A percentile compares a stretch with the other conserved stretches of the same genome.
These are phyloP conservation scores for Tortrix viridana DNA, from an alignment of 2,888 invertebrate genomes.

Conservation along the genomic window DNA sequence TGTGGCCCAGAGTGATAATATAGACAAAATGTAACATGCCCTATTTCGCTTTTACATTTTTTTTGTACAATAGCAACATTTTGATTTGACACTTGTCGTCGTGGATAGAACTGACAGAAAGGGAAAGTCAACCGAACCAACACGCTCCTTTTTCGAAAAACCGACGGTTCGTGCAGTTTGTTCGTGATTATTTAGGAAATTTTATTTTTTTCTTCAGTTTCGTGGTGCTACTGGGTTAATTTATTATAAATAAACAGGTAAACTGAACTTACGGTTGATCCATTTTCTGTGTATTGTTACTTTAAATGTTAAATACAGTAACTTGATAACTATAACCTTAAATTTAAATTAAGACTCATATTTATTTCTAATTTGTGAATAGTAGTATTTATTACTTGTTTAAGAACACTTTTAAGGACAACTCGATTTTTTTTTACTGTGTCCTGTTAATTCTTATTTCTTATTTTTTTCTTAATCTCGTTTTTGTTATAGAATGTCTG, in stretches of 20 bases:
- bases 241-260: conserved; percentile 33
- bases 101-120: conserved; percentile 22
- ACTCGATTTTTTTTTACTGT: background rate
- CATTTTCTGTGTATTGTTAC: background rate
- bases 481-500: conserved; percentile 65
- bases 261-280: conserved; percentile 12
- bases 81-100: conserved; percentile 32
- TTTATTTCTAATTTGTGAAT: background rate
- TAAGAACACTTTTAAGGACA: too few relatives aligned
- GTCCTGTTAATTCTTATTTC: background rate
- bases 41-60: too few relatives aligned
- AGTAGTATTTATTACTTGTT: background rate
- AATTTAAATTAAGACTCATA: conserved; percentile 6
- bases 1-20: too few relatives aligned
- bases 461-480: conserved; percentile 27
- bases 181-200: conserved; percentile 43
- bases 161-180: conserved; percentile 49
- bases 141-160: conserved; percentile 46
- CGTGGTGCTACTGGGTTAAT: conserved; percentile 29
- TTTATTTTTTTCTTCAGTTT: conserved; percentile 40
- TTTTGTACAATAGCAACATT: conserved; percentile 22
- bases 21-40: background rate
- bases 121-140: conserved; percentile 38
- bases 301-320: conserved; percentile 16
- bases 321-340: conserved; percentile 38